phyloP scores from a whole-genome alignment of 2,113 vertebrate species.

The Chascanopsetta lugubris region DNA sequence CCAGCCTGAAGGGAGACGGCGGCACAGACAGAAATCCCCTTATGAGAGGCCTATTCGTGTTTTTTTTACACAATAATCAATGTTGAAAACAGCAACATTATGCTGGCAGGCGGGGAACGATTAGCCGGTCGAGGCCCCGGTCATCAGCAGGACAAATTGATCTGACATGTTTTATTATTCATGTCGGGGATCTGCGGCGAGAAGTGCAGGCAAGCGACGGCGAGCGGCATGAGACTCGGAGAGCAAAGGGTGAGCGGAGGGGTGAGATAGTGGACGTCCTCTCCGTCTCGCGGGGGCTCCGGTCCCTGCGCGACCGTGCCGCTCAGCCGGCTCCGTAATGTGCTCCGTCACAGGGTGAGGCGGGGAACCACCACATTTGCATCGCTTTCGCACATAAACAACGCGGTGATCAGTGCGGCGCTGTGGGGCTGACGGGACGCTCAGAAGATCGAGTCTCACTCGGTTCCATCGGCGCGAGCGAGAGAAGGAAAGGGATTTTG shows the following conservation, averaged over 20 bases:
- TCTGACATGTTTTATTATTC: conserved; percentile 64
- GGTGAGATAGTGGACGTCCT: conserved; percentile 46
- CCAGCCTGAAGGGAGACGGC: conserved; percentile 42
- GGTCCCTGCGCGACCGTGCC: conserved; percentile 44
- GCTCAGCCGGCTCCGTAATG: conserved; percentile 54
- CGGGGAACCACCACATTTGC: conserved; percentile 45
- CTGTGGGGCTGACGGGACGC: too few species aligned
- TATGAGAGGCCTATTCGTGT: conserved; percentile 52
- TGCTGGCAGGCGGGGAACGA: conserved; percentile 54
- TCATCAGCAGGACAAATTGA: conserved; percentile 67
- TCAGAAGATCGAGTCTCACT: too few species aligned
- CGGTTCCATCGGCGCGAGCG: too few species aligned
- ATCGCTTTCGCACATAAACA: conserved; percentile 35
- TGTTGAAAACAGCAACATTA: conserved; percentile 61
- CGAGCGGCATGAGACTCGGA: conserved; percentile 21
- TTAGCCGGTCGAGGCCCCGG: conserved; percentile 48
- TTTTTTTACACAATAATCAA: conserved; percentile 69
- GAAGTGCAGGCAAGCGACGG: conserved; percentile 30
- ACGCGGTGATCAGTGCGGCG: conserved; percentile 21
- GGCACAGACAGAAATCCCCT: conserved; percentile 48
- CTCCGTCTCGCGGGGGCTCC: conserved; percentile 37
- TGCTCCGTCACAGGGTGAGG: conserved; percentile 32
- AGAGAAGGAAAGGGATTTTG: too few species aligned
- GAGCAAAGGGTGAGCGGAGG: conserved; percentile 29
- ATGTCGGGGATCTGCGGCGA: conserved; percentile 39